Evolutionary conservation across 1,140 invertebrate species (phyloP), one percentile per base, ranked within the genome.

Genomic region (Solenopsis invicta): DNA sequence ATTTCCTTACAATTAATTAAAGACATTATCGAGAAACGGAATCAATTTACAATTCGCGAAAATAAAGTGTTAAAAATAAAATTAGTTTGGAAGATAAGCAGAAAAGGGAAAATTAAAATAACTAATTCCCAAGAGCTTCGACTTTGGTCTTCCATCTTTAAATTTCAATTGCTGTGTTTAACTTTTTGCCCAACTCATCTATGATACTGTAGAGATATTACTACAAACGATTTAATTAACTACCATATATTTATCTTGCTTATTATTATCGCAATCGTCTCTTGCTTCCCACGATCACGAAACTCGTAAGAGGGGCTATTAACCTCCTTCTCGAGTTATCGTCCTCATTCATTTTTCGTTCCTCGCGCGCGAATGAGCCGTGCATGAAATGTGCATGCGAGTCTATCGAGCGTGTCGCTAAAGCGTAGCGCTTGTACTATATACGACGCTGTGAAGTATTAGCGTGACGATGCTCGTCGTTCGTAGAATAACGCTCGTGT

Each of bases 321-420:
- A 59, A 74, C 66, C 24, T 72, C 16, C 67, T 48, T 21, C 12
- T 10, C 1, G 64, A 41, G 12, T 13, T 21, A 41, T 24, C 66
- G 21, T 81, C 76, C 52, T 67, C 80, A 61, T 48, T 74, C 48
- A 80, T 82, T 82, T 82, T 82, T 71, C 21, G 37, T 21, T 10
- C 37, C 56, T 59, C 41, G 13, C 45, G 13, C 45, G 61, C 62
- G 77, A 69, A 45, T 18, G 34, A 21, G 54, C 54, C 34, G 52
- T 29, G 29, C 29, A 29, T 29, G 29, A 29, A 29, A 71, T 21
- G 52, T 54, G 62, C 61, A 41, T n/a, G 9, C 78, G 18, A 61
- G 52, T 9, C 67, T 34, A 74, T 74, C 67, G 41, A 72, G 37
- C 78, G 50, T 71, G n/a, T 69, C 77, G 13, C 37, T 41, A 81